Base-by-base conservation (phyloP, 1,140 invertebrate species). In the Capitella teleta region DNA sequence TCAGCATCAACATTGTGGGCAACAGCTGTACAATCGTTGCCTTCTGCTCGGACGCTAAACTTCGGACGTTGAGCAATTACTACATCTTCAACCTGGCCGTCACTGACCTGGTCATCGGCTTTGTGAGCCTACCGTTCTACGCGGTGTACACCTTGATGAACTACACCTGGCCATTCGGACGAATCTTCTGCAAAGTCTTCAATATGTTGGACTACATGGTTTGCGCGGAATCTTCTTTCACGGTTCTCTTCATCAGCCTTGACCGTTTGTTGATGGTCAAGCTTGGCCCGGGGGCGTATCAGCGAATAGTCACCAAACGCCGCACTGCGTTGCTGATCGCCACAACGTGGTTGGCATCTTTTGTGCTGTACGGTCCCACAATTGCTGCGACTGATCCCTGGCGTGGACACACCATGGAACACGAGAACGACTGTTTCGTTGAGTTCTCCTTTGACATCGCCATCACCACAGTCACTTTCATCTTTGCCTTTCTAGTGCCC, bases 11-110 rank as follows among this genome's bases (percentile, higher is more conserved):
- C 10, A 38, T 61, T 12, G 23, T 49, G 0, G 63, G 62, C 6
- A 67, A 67, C 41, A 25, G 56, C 5, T 49, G 62, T 21, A 61
- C 60, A 12, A 60, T 64, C 8, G 34, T 60, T 12, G 55, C 63
- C 0, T 66, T 59, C 41, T 42, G 57, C 3, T 38, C 40, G 32
- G 63, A 66, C 50, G 53, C 45, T 41, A 52, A 54, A n/a, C 55
- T 67, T 5, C 54, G 52, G 12, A 60, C 57, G 16, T 54, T 60
- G 3, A 57, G 58, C 43, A 66, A 67, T 48, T 54, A 61, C n/a
- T 66, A 64, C 41, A 51, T 67, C 8, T 49, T 62, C 5, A 62
- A 66, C 47, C 52, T 66, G 21, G 62, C 63, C 12, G 44, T 64
- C 5, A 56, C 61, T 1, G 65, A 67, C 44, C 34, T 66, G 4